Evolutionary conservation across 2,113 vertebrate species (phyloP).

Genomic region (Pteruthius melanotis): DNA sequence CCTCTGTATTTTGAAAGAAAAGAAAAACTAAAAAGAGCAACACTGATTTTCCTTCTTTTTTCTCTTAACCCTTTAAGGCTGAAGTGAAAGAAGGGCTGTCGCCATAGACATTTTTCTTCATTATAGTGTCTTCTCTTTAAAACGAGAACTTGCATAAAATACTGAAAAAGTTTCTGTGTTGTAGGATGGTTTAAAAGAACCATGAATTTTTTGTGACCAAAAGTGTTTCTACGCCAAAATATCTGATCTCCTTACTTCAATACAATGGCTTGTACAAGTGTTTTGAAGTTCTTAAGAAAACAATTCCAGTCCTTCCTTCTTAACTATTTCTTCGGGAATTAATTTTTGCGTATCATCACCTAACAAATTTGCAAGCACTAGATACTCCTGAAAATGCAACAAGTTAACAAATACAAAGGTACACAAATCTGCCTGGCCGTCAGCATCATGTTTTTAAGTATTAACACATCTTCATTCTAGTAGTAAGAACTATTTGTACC

Average conservation of each 20-base stretch:
- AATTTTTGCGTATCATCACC: not conserved
- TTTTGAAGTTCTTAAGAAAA: not conserved
- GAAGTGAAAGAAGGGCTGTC: not conserved
- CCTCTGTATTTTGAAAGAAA: not conserved
- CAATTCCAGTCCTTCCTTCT: fast-evolving
- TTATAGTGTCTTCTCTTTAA: not conserved
- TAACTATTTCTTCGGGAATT: not conserved
- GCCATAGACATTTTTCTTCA: not conserved
- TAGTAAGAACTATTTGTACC: not conserved
- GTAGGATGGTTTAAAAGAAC: not conserved
- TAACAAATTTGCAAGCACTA: not conserved
- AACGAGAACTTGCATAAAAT: not conserved
- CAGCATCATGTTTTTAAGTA: not conserved
- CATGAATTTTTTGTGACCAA: not conserved
- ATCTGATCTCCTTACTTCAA: not conserved
- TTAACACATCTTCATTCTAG: not conserved
- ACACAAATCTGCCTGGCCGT: not conserved
- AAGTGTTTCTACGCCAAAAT: not conserved
- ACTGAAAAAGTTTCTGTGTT: not conserved
- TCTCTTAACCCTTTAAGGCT: not conserved
- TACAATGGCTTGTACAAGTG: not conserved
- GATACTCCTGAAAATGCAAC: not conserved
- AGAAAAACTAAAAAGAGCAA: not conserved
- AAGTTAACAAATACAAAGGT: not conserved
- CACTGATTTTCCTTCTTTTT: not conserved